Conservation (phyloP, 2,113 vertebrate genomes). For the Phalacrocorax carbo region DNA sequence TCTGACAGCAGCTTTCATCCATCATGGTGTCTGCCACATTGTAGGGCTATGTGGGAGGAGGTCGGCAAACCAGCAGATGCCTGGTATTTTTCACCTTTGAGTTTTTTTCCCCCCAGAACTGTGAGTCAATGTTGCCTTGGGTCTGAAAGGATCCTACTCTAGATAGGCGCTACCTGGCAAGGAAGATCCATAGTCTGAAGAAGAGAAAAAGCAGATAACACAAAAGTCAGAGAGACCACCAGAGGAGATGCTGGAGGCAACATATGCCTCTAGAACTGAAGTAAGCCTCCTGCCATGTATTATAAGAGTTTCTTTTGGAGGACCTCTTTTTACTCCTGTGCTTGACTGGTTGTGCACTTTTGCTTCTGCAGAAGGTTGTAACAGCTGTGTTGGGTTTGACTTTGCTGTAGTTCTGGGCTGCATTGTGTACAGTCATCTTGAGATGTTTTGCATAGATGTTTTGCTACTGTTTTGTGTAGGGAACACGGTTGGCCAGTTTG, state of each 20-base stretch:
- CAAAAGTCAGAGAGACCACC: not conserved
- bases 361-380: not conserved
- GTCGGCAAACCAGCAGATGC: not conserved
- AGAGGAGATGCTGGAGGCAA: not conserved
- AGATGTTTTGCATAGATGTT: not conserved
- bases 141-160: not conserved
- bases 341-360: not conserved
- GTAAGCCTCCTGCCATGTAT: not conserved
- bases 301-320: not conserved
- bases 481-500: not conserved
- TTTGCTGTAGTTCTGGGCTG: not conserved
- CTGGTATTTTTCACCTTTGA: not conserved
- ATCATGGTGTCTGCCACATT: not conserved
- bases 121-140: not conserved
- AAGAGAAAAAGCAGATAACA: not conserved
- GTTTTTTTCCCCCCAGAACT: not conserved
- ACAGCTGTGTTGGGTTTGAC: not conserved
- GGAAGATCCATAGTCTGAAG: not conserved
- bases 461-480: not conserved
- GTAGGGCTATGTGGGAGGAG: not conserved
- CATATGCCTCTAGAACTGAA: not conserved
- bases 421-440: not conserved
- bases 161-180: not conserved
- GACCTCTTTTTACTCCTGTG: not conserved
- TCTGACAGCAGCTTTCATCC: not conserved